phyloP scores from a whole-genome alignment of 2,888 invertebrate species.

The Cremastinae sp. region DNA sequence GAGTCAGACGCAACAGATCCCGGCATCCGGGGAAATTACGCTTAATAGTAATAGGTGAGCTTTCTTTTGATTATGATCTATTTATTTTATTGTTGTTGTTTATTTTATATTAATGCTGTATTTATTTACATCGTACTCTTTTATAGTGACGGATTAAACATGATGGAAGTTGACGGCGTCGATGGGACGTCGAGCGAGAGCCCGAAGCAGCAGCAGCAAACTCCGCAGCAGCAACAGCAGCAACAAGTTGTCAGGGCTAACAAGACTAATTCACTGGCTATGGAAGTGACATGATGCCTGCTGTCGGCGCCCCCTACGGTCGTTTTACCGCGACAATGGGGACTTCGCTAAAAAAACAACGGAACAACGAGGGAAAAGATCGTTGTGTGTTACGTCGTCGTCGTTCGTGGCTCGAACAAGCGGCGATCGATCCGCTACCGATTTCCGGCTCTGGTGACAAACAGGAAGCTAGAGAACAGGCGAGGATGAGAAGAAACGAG shows the following conservation, averaged over 20 bases:
- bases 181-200: constrained; percentile 78
- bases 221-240: constrained; percentile 71
- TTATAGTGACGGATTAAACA: constrained; percentile 78
- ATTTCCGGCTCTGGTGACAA: constrained; percentile 40
- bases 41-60: constrained; percentile 84
- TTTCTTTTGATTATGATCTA: constrained; percentile 10
- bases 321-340: constrained; percentile 76
- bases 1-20: constrained; percentile 72
- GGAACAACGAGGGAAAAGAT: constrained; percentile 40
- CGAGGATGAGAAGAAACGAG: constrained; percentile 18
- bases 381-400: constrained; percentile 34
- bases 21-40: constrained; percentile 81
- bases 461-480: constrained; percentile 11
- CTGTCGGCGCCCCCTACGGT: constrained; percentile 77
- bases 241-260: constrained; percentile 81
- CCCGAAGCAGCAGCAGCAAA: constrained; percentile 72
- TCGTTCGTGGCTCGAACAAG: constrained; percentile 9
- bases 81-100: too few species aligned
- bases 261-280: constrained; percentile 81
- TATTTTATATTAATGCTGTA: too few species aligned
- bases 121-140: too few species aligned
- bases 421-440: constrained; percentile 29
- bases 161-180: constrained; percentile 75
- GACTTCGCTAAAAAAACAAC: constrained; percentile 73
- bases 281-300: constrained; percentile 85